These are phyloP conservation scores for Synergus umbraculus DNA, from an alignment of 2,888 invertebrate genomes.

Conservation along the genomic window DNA sequence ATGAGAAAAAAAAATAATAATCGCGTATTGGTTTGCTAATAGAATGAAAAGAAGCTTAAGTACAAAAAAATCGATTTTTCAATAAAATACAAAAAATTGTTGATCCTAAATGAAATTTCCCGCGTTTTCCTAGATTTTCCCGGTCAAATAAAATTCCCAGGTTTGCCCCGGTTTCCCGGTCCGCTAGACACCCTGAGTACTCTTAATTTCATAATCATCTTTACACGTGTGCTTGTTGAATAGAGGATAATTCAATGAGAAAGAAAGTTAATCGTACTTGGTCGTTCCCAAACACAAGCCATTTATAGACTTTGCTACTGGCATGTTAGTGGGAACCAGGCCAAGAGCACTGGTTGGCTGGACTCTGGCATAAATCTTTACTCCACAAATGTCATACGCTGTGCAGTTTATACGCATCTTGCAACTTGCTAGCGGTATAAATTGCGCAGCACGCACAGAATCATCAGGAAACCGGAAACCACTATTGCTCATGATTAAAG, in stretches of 20 bases:
- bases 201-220: too few relatives aligned
- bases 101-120: too few relatives aligned
- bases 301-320: background rate
- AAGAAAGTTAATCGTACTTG: slow-evolving; percentile 6
- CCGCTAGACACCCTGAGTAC: too few relatives aligned
- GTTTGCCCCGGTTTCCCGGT: too few relatives aligned
- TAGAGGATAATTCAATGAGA: slow-evolving; percentile 2
- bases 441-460: background rate
- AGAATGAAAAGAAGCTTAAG: too few relatives aligned
- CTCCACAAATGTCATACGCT: slow-evolving; percentile 51
- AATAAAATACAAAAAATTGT: too few relatives aligned
- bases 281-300: slow-evolving; percentile 6
- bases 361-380: slow-evolving; percentile 71
- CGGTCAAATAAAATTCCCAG: too few relatives aligned
- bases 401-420: slow-evolving; percentile 9
- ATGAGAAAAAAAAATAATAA: too few relatives aligned
- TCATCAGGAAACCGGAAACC: slow-evolving; percentile 1
- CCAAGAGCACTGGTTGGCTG: slow-evolving; percentile 69
- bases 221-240: background rate
- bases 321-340: slow-evolving; percentile 67
- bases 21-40: too few relatives aligned
- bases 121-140: too few relatives aligned
- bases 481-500: background rate
- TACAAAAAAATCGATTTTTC: too few relatives aligned
- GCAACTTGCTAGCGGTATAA: background rate